Evolutionary conservation across 2,888 invertebrate species (phyloP).

Genomic region (Pheosia gnoma): DNA sequence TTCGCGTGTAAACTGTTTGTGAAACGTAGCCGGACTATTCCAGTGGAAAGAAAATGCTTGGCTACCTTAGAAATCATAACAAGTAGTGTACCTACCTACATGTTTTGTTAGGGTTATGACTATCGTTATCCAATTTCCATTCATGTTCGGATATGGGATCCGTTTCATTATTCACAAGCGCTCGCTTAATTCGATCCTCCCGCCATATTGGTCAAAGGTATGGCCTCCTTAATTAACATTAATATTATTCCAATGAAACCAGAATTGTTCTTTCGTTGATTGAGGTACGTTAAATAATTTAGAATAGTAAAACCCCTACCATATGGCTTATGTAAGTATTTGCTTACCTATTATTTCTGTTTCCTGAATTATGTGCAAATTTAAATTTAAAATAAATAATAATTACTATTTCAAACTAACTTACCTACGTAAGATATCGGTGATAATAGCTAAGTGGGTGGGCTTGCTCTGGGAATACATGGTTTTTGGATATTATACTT

Average conservation of each 20-base stretch:
- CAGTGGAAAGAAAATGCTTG: background rate
- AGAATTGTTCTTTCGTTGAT: slow-evolving; percentile 14
- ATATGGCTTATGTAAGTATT: too few species aligned
- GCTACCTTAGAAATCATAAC: background rate
- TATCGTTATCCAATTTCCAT: slow-evolving; percentile 38
- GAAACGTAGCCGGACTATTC: background rate
- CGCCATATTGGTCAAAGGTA: slow-evolving; percentile 11
- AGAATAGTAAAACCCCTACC: too few species aligned
- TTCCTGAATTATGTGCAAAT: too few species aligned
- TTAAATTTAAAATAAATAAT: too few species aligned
- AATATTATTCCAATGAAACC: background rate
- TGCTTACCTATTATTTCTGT: too few species aligned
- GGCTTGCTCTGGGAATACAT: too few species aligned
- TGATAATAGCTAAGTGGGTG: too few species aligned
- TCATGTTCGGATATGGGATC: slow-evolving; percentile 24
- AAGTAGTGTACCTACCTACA: background rate
- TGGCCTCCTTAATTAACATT: background rate
- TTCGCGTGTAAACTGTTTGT: too few species aligned
- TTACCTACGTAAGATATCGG: too few species aligned
- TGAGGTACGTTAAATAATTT: background rate
- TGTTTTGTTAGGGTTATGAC: slow-evolving; percentile 21
- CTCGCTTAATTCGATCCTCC: slow-evolving; percentile 30
- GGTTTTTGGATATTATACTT: too few species aligned
- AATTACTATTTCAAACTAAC: too few species aligned
- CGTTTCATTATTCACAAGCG: slow-evolving; percentile 30